Evolutionary conservation across 1,140 invertebrate species (phyloP).

Genomic region (Bombus breviceps): DNA sequence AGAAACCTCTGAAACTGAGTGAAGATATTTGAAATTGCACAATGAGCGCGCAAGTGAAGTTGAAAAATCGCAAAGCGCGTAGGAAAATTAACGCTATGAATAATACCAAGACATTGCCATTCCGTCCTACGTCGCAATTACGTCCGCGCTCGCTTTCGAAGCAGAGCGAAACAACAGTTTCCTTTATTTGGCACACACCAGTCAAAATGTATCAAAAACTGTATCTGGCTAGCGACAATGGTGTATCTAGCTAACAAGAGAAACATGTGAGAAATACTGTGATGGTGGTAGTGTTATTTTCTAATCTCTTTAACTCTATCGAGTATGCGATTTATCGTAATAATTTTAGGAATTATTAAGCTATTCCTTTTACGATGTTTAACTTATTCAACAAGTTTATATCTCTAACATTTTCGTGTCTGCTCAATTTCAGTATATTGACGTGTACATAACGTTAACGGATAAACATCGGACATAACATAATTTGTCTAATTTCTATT

Average conservation of each 20-base stretch:
- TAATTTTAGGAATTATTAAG: background rate
- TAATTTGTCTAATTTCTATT: too few species aligned
- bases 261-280: background rate
- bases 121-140: conserved; percentile 1
- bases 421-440: too few species aligned
- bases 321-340: background rate
- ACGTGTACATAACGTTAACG: too few species aligned
- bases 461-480: too few species aligned
- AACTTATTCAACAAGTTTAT: too few species aligned
- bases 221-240: background rate
- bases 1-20: too few species aligned
- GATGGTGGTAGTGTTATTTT: background rate
- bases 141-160: conserved; percentile 10
- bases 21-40: background rate
- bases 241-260: background rate
- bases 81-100: conserved; percentile 25
- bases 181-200: background rate
- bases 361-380: too few species aligned
- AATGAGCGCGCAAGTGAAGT: background rate
- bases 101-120: background rate
- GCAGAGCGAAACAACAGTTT: background rate
- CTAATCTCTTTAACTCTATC: background rate
- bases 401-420: too few species aligned
- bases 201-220: background rate
- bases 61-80: background rate